Base-by-base conservation (phyloP, 2,888 invertebrate species). In the Aethes cnicana region DNA sequence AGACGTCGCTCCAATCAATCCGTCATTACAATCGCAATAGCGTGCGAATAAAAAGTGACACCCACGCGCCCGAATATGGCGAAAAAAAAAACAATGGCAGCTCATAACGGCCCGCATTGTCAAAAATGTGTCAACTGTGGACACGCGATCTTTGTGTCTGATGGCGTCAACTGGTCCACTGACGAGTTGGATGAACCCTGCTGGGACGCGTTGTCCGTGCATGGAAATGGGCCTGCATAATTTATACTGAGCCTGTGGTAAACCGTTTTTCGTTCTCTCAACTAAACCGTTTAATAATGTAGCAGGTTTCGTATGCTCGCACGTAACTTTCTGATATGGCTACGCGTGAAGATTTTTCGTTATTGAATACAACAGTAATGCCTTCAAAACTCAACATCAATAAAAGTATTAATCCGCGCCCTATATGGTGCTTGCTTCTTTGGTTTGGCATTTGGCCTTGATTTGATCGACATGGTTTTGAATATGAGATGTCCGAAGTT, bases 1-100 rank as follows among this genome's bases (percentile, higher is more conserved):
- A 70, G 72, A 73, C 74, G 68, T 77, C 73, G 75, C 72, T 65
- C 73, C 78, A 84, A 85, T 87, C 87, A 84, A 85, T 85, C 79
- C 83, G 80, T 85, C 87, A 86, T 86, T 81, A 85, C 69, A 74
- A 75, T 75, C 65, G 74, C 73, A 69, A 72, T 69, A 69, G 64
- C 73, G 78, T 76, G 81, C 71, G 75, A 78, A 77, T 74, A 80
- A 83, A 83, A 84, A 84, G 71, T 66, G 62, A 76, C 84, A 70
- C 85, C 83, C 76, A 81, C 84, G 72, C 69, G 62, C 28, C 72
- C 77, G 64, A 78, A 82, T 79, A 77, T 66, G 77, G 76, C 71
- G 70, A n/a, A n/a, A 69, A 71, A 73, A 75, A 77, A 74, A 62
- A 77, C 87, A 86, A 87, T 86, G 77, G 79, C 54, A 36, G 66